These are phyloP conservation scores for Hemiscyllium ocellatum DNA, from an alignment of 2,113 vertebrate species.

Conservation along the genomic window DNA sequence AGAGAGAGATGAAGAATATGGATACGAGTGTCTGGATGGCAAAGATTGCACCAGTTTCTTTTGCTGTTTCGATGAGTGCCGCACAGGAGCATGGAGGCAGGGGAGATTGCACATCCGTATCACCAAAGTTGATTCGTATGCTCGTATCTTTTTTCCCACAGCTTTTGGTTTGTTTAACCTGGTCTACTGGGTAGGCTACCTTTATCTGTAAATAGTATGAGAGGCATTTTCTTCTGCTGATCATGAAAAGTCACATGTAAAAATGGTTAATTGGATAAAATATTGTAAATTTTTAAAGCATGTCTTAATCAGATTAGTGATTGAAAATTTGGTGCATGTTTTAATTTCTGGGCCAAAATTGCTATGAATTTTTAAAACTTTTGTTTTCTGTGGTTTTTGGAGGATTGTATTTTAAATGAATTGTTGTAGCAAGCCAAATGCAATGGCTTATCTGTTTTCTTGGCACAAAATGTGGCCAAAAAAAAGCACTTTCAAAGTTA, in stretches of 20 bases:
- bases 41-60: conserved; percentile 99
- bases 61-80: conserved; percentile 97
- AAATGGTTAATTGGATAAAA: conserved; percentile 10
- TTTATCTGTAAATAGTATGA: conserved; percentile 74
- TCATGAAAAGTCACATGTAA: not conserved
- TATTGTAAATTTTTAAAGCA: conserved; percentile 26
- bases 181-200: conserved; percentile 97
- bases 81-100: conserved; percentile 91
- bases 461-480: not conserved
- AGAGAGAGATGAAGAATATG: conserved; percentile 93
- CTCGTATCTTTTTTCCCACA: conserved; percentile 94
- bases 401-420: conserved; percentile 13
- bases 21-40: conserved; percentile 94
- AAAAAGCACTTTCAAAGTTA: conserved; percentile 1
- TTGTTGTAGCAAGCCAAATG: not conserved
- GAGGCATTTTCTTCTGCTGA: not conserved
- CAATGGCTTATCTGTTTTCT: not conserved
- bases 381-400: not conserved
- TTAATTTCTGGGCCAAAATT: conserved; percentile 15
- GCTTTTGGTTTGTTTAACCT: conserved; percentile 96
- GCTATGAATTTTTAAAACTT: conserved; percentile 20
- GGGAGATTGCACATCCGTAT: conserved; percentile 93
- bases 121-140: conserved; percentile 97
- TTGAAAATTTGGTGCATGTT: conserved; percentile 32
- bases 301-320: conserved; percentile 20